phyloP scores from a whole-genome alignment of 2,113 vertebrate genomes.

The Galeopterus variegatus region DNA sequence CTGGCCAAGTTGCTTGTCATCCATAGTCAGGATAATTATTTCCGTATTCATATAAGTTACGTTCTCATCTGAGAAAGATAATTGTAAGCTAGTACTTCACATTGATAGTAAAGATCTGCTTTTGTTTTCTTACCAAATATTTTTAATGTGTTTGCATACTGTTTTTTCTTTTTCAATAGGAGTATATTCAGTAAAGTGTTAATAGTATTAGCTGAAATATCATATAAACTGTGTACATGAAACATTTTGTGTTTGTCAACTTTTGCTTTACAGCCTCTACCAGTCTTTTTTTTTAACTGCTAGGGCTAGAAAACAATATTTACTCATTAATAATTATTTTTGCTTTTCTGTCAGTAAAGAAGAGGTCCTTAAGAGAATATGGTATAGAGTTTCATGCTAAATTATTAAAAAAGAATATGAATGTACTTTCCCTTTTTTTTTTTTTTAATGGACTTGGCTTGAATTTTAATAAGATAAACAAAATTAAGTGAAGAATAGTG shows the following conservation, averaged over 20 bases:
- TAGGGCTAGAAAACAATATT: not conserved
- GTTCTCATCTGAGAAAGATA: slow-evolving; percentile 47
- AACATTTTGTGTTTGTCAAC: slow-evolving; percentile 23
- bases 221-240: not conserved
- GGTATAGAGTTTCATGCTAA: not conserved
- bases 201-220: not conserved
- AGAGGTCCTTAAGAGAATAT: not conserved
- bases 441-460: slow-evolving; percentile 7
- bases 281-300: not conserved
- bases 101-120: not conserved
- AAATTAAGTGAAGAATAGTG: slow-evolving; percentile 29
- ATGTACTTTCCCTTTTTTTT: not conserved
- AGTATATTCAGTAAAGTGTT: slow-evolving; percentile 43
- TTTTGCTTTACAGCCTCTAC: slow-evolving; percentile 6
- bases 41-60: slow-evolving; percentile 41
- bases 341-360: slow-evolving; percentile 37
- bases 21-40: slow-evolving; percentile 15
- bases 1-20: not conserved
- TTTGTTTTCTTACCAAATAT: slow-evolving; percentile 46
- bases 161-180: not conserved
- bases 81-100: slow-evolving; percentile 27
- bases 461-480: slow-evolving; percentile 25
- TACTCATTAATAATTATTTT: slow-evolving; percentile 42
- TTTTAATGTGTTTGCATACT: not conserved
- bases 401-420: slow-evolving; percentile 17